Evolutionary conservation across 2,888 invertebrate species (phyloP), one percentile per base, ranked within the genome.

Genomic region (Hypolimnas misippus): DNA sequence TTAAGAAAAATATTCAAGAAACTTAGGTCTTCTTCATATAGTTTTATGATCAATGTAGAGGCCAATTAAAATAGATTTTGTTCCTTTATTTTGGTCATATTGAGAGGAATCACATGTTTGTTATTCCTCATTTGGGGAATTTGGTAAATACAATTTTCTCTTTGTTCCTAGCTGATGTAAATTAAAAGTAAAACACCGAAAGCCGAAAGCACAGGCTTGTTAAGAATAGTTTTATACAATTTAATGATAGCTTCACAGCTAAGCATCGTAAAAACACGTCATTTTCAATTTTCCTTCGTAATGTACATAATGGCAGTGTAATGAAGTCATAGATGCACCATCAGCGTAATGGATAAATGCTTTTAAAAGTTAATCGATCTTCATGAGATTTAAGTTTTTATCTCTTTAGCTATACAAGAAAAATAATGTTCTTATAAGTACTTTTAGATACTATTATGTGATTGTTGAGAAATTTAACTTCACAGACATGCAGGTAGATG

Each of bases 331-430:
- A 75, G 74, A 72, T 76, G 72, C 77, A 67, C 81, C 86, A 88
- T 86, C 84, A 81, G 65, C 75, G 67, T 89, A 89, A 90, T 90
- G 89, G 87, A 82, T 79, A 81, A 88, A 89, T 79, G 82, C 87
- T 88, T 82, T 89, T 86, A 88, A 87, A 87, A 84, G 75, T 82
- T 85, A 87, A 87, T 87, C 82, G 81, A 84, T 86, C 82, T 79
- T 75, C 76, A 70, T 70, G 63, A 68, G 69, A 68, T 66, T 63
- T 53, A 35, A 63, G 57, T 67, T 69, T 72, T 71, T 71, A 17
- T 29, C 69, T 62, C 62, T 56, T 60, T 53, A 35, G 49, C 51
- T 62, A 40, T 62, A 53, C 51, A 56, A 42, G 56, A 49, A 33
- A 29, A 29, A 52, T 31, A 57, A 51, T 31, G 46, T 51, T 59